Evolutionary conservation across 2,797 vertebrate species (phyloP), one percentile per base, ranked within the genome.

Genomic region (Pseudopleuronectes americanus): DNA sequence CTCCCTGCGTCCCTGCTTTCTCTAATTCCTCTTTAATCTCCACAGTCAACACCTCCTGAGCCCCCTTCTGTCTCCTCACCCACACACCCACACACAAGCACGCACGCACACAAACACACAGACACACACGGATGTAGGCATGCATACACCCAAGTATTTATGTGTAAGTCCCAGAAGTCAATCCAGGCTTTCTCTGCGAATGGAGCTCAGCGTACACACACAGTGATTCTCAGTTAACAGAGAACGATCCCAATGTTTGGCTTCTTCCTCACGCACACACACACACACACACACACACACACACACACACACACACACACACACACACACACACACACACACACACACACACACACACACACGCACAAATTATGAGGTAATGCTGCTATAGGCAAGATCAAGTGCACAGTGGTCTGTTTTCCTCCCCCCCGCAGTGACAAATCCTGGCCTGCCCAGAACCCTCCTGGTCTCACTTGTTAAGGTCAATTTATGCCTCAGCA

Each of bases 11-110:
- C 75, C 72, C 56, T 73, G 81, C 74, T 85, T 69, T 76, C 77
- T 68, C 75, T 91, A 85, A 87, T 87, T 90, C 80, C 80, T 78
- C 63, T 85, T 83, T 91, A 92, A 91, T 91, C 88, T 90, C 80
- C 71, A 48, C 59, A 87, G 88, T 90, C 91, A 85, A 90, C 89
- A 91, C 87, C 80, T 92, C 83, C 79, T 80, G 81, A 88, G 83
- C 79, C 73, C 72, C 85, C 80, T 76, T 86, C 87, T 89, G 84
- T 84, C 81, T 79, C 68, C 65, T 36, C 74, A 24, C 68, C 55
- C 62, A 28, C 75, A 43, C 69, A 64, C 66, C 61, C 21, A 55
- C 58, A 57, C 48, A 23, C 21, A 57, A 1, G 4, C 74, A 24
- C 70, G 55, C 59, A 24, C 72, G 36, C 69, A 64, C 66, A 66